Percentiles rank a stretch among this genome's conserved stretches.
phyloP scores from a whole-genome alignment of 2,113 vertebrate species.

The Cynoglossus semilaevis region DNA sequence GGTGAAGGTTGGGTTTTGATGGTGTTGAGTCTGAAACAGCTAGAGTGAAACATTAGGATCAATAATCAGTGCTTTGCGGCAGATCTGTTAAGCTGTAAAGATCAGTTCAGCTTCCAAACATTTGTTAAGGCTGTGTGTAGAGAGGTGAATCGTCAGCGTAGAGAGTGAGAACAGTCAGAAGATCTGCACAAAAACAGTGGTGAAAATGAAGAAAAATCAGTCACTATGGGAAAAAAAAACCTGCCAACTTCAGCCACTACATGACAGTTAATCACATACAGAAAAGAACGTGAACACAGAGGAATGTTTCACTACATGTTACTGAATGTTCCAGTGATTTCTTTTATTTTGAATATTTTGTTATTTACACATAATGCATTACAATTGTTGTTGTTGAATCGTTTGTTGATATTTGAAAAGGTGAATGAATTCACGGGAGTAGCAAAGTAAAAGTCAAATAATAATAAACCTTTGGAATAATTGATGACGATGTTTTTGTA shows the following conservation, averaged over 20 bases:
- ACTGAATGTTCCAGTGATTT: not conserved
- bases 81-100: too few relatives aligned
- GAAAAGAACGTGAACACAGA: too few relatives aligned
- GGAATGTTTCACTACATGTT: not conserved
- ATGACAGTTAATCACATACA: not conserved
- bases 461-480: not conserved
- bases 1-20: too few relatives aligned
- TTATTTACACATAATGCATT: not conserved
- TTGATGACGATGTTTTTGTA: not conserved
- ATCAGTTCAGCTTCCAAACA: not conserved
- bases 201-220: not conserved
- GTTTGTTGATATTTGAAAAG: not conserved
- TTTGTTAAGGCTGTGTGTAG: not conserved
- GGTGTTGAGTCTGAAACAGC: too few relatives aligned
- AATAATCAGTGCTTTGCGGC: too few relatives aligned
- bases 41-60: too few relatives aligned
- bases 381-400: not conserved
- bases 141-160: constrained; percentile 17
- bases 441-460: not conserved
- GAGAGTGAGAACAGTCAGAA: not conserved
- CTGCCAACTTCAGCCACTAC: not conserved
- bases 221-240: not conserved
- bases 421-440: too few relatives aligned
- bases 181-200: too few relatives aligned
- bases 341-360: not conserved